Conservation (phyloP, 2,113 vertebrate genomes). For the Erinaceus europaeus region DNA sequence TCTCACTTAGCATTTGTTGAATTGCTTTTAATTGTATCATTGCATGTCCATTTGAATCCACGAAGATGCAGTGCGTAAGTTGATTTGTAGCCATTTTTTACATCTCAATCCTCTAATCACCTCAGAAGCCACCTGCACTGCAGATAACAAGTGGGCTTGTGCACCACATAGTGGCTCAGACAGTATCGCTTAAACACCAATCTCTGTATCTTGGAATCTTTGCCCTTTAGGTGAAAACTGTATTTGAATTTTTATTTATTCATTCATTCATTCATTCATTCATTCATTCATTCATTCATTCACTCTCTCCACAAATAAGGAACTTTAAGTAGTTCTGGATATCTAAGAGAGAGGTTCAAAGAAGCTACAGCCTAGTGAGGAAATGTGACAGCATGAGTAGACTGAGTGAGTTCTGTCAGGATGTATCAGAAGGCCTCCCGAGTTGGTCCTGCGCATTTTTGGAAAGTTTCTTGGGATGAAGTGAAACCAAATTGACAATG, state of each 20-base stretch:
- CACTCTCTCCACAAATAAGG: not conserved
- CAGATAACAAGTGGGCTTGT: not conserved
- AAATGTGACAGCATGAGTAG: not conserved
- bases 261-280: not conserved
- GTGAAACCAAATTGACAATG: not conserved
- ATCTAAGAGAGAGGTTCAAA: not conserved
- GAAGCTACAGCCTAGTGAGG: not conserved
- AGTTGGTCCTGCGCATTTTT: not conserved
- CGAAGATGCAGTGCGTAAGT: conserved; percentile 28
- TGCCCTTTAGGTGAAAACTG: not conserved
- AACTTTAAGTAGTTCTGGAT: not conserved
- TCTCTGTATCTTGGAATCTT: not conserved
- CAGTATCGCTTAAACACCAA: not conserved
- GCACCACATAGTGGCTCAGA: not conserved
- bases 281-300: not conserved
- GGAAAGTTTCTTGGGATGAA: not conserved
- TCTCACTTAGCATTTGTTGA: not conserved
- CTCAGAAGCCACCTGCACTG: not conserved
- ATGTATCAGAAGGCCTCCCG: not conserved
- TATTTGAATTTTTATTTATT: not conserved
- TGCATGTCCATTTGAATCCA: conserved; percentile 18
- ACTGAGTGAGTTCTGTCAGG: not conserved
- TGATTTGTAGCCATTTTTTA: conserved; percentile 12
- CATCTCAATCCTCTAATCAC: not conserved
- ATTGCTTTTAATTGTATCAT: not conserved